A percentile compares a stretch with the other conserved stretches of the same genome.
phyloP scores from a whole-genome alignment of 2,888 invertebrate genomes.

The Hoplodrina blanda region DNA sequence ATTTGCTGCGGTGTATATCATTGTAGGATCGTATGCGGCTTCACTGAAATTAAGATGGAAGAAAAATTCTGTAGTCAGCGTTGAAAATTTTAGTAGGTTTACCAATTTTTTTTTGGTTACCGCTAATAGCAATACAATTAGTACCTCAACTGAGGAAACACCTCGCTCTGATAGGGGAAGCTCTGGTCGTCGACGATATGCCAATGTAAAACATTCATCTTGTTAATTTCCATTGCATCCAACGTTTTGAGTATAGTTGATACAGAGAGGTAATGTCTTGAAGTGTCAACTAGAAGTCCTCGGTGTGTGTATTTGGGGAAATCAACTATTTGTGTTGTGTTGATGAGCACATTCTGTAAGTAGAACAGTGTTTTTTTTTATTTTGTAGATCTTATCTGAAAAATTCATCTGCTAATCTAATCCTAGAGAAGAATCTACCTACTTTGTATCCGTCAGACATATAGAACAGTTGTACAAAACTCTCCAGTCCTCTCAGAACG shows the following conservation, averaged over 20 bases:
- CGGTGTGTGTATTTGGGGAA: conserved; percentile 95
- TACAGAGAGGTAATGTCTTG: conserved; percentile 95
- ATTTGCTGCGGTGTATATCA: conserved; percentile 92
- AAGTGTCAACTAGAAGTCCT: conserved; percentile 96
- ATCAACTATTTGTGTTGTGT: conserved; percentile 93
- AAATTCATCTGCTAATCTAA: not conserved
- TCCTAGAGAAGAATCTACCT: conserved; percentile 27
- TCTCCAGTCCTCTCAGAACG: conserved; percentile 95
- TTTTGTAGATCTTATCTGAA: not conserved
- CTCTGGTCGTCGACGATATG: conserved; percentile 98
- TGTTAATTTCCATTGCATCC: conserved; percentile 97
- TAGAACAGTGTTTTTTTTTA: not conserved
- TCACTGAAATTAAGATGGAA: conserved; percentile 80
- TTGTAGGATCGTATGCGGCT: conserved; percentile 92
- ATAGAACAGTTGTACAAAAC: conserved; percentile 94
- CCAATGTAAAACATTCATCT: conserved; percentile 98
- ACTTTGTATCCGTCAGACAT: conserved; percentile 72
- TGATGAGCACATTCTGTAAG: conserved; percentile 91
- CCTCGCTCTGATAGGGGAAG: conserved; percentile 96
- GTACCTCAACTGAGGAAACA: conserved; percentile 94
- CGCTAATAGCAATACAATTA: not conserved
- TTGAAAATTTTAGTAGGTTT: too few relatives aligned
- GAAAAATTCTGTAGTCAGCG: not conserved
- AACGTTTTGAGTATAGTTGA: conserved; percentile 92
- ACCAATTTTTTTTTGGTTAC: too few relatives aligned